Conservation (phyloP, 2,888 invertebrate genomes). For the Galeopsomyia nigrocyanea region DNA sequence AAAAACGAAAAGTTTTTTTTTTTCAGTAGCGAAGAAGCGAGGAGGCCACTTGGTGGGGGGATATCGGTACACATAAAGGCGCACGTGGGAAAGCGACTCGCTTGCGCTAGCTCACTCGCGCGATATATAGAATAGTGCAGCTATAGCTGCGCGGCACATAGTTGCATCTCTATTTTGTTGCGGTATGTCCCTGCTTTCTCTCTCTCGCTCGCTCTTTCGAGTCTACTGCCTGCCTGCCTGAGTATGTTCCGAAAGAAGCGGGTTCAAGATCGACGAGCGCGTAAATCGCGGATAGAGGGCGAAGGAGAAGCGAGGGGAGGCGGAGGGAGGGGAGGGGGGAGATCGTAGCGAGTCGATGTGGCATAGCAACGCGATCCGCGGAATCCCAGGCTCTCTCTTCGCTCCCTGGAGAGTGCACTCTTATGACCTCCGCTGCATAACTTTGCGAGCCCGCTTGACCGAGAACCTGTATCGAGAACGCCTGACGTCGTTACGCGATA, state of each 20-base stretch:
- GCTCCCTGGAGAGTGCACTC: conserved; percentile 53
- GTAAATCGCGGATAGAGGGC: conserved; percentile 49
- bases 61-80: conserved; percentile 41
- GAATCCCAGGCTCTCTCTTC: conserved; percentile 55
- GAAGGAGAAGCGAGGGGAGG: too few relatives aligned
- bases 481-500: conserved; percentile 67
- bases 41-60: conserved; percentile 38
- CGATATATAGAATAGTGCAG: conserved; percentile 45
- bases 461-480: conserved; percentile 63
- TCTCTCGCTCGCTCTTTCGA: conserved; percentile 10
- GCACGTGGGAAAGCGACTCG: conserved; percentile 46
- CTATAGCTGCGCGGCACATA: conserved; percentile 19
- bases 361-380: conserved; percentile 39
- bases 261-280: conserved; percentile 54
- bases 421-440: conserved; percentile 63
- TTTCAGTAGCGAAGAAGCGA: background rate
- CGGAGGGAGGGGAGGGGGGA: conserved; percentile 14
- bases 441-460: conserved; percentile 65
- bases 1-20: conserved; percentile 44
- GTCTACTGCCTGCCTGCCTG: background rate
- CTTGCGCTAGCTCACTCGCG: background rate
- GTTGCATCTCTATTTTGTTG: background rate
- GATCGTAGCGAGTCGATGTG: conserved; percentile 51
- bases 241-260: conserved; percentile 45
- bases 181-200: conserved; percentile 12